These are phyloP conservation scores for Melanostoma scalare DNA, from an alignment of 2,888 invertebrate genomes.

Conservation along the genomic window DNA sequence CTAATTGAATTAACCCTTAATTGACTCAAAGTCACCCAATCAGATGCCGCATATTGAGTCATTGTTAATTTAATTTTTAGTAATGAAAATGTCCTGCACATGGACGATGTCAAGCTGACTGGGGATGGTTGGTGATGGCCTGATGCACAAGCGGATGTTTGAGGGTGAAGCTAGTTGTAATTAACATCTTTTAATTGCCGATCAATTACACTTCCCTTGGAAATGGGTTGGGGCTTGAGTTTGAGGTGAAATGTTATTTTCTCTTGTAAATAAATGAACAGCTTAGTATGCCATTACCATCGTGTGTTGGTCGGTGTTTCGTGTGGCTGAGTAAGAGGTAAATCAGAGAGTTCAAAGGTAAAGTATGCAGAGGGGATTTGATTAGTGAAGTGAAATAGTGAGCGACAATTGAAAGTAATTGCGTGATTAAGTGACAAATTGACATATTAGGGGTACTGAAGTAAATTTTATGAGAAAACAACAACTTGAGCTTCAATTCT, in stretches of 20 bases:
- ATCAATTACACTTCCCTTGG: slow-evolving; percentile 59
- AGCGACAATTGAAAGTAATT: slow-evolving; percentile 37
- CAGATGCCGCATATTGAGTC: slow-evolving; percentile 26
- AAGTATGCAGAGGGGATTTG: no score
- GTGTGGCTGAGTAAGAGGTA: not conserved
- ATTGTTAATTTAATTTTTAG: slow-evolving; percentile 56
- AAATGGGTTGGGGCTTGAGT: not conserved
- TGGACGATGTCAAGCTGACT: slow-evolving; percentile 4
- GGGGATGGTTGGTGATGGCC: not conserved
- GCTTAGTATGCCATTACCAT: slow-evolving; percentile 11
- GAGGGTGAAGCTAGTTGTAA: slow-evolving; percentile 29
- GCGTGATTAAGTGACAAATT: slow-evolving; percentile 25
- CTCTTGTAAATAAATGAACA: slow-evolving; percentile 57
- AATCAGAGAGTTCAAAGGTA: not conserved
- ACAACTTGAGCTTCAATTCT: not conserved
- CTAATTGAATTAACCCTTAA: slow-evolving; percentile 60
- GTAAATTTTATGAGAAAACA: slow-evolving; percentile 18
- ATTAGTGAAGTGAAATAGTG: not conserved
- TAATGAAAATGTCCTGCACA: slow-evolving; percentile 42
- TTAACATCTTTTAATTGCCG: slow-evolving; percentile 67
- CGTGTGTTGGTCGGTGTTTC: not conserved
- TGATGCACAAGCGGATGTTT: not conserved
- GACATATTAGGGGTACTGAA: slow-evolving; percentile 40
- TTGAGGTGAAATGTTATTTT: slow-evolving; percentile 34
- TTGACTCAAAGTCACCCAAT: slow-evolving; percentile 33